phyloP scores from a whole-genome alignment of 2,113 vertebrate species.

The Parus major region DNA sequence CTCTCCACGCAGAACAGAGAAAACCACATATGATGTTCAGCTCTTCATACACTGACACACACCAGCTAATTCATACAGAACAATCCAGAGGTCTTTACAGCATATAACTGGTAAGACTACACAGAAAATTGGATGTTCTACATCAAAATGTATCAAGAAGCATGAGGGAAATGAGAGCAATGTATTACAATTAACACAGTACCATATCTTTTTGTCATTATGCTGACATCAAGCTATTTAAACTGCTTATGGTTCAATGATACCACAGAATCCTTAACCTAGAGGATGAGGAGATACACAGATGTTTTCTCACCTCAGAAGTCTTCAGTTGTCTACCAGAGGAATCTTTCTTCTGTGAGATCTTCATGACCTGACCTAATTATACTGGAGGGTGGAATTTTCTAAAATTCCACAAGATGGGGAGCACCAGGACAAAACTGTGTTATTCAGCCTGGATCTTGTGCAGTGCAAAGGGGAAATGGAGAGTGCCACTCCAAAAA shows the following conservation, averaged over 20 bases:
- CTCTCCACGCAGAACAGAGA: not conserved
- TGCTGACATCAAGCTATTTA: not conserved
- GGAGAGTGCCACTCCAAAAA: not conserved
- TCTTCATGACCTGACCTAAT: not conserved
- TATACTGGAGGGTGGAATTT: not conserved
- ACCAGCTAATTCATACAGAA: not conserved
- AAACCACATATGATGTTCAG: not conserved
- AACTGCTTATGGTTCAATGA: not conserved
- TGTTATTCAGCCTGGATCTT: not conserved
- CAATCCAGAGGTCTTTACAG: not conserved
- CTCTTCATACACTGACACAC: rapidly evolving
- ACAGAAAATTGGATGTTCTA: not conserved
- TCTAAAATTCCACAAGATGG: not conserved
- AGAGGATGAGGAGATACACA: not conserved
- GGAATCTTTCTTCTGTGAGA: not conserved
- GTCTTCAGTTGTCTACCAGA: not conserved
- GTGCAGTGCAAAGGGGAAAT: not conserved
- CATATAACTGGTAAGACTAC: not conserved
- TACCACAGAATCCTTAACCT: not conserved
- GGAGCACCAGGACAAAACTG: rapidly evolving
- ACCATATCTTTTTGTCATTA: not conserved
- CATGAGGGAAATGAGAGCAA: not conserved
- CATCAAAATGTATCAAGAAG: not conserved
- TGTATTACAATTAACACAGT: not conserved
- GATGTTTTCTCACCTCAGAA: not conserved